Conservation (phyloP, 2,797 vertebrate species). For the Sebastes trivittatus region DNA sequence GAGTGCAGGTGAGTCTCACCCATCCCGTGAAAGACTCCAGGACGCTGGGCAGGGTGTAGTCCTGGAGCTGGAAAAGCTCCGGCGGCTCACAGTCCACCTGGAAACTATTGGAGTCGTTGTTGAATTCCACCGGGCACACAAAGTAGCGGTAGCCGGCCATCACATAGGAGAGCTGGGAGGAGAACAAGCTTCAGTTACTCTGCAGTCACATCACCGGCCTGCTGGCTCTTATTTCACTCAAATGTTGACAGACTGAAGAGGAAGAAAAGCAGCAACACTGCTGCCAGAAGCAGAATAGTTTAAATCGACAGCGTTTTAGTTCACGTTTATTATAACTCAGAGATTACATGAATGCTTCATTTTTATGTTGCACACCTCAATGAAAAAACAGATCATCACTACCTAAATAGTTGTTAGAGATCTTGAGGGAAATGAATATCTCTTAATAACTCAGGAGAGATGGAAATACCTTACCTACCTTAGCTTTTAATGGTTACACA, state of each 20-base stretch:
- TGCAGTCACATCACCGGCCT: not conserved
- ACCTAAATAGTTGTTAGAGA: no score
- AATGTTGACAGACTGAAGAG: not conserved
- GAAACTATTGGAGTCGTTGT: conserved; percentile 96
- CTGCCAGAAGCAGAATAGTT: not conserved
- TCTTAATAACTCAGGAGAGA: no score
- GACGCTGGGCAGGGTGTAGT: conserved; percentile 88
- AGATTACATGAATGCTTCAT: no score
- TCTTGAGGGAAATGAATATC: no score
- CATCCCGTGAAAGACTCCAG: conserved; percentile 90
- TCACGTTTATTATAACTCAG: no score
- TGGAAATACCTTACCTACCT: no score
- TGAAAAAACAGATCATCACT: no score
- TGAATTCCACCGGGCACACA: conserved; percentile 97
- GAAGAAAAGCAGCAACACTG: not conserved
- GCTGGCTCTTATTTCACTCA: not conserved
- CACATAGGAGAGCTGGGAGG: conserved; percentile 90
- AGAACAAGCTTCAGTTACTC: conserved; percentile 8
- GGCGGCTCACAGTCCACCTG: conserved; percentile 94
- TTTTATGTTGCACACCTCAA: no score
- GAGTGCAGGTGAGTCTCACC: conserved; percentile 75
- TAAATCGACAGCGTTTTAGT: not conserved
- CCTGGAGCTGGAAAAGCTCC: conserved; percentile 94
- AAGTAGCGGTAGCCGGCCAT: conserved; percentile 96
- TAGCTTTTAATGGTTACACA: no score